Percentiles rank a stretch among this genome's conserved stretches.
Evolutionary conservation across 2,888 invertebrate species (phyloP).

Genomic region (Polyommatus iphigenia): DNA sequence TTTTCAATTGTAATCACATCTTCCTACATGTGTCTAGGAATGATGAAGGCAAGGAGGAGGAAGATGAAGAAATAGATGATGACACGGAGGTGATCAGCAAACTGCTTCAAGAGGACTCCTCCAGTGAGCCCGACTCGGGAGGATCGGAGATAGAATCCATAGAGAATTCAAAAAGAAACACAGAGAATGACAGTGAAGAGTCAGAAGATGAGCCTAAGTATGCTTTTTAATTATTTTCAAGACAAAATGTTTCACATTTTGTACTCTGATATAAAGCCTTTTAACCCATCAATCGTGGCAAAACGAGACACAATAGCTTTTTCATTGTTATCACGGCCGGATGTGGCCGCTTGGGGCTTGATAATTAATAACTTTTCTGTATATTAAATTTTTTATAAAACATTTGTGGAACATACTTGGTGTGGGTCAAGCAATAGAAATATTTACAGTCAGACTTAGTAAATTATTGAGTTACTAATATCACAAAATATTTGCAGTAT

Average conservation of each 20-base stretch:
- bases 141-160: conserved; percentile 50
- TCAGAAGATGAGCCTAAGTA: conserved; percentile 42
- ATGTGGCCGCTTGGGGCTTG: no score
- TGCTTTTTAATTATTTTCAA: conserved; percentile 28
- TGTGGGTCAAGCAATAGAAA: background rate
- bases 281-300: no score
- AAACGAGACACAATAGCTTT: no score
- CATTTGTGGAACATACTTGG: background rate
- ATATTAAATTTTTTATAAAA: no score
- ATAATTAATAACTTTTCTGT: no score
- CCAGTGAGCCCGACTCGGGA: conserved; percentile 61
- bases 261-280: no score
- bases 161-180: conserved; percentile 52
- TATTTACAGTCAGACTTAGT: background rate
- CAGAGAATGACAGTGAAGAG: conserved; percentile 41
- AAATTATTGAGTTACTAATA: background rate
- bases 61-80: conserved; percentile 54
- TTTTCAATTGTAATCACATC: background rate
- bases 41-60: conserved; percentile 46
- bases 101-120: conserved; percentile 60
- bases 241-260: no score
- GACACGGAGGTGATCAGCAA: conserved; percentile 69
- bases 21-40: conserved; percentile 34
- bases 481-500: conserved; percentile 31
- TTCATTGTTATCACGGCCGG: no score